These are phyloP conservation scores for Parapsyche elsis DNA, from an alignment of 1,140 invertebrate species.

Conservation along the genomic window DNA sequence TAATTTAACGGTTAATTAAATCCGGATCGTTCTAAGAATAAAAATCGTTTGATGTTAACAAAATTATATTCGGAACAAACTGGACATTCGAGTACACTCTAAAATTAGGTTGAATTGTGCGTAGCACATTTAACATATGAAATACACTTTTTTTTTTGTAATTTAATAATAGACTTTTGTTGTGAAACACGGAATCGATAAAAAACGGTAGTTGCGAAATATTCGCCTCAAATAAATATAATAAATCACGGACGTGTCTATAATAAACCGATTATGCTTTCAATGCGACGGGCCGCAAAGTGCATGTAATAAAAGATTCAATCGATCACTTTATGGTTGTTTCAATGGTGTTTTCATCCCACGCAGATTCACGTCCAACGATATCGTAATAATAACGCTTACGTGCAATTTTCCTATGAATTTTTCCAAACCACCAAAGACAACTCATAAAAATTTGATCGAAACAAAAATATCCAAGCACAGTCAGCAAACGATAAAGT, in stretches of 20 bases:
- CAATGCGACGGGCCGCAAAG: constrained; percentile 1
- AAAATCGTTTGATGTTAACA: no score
- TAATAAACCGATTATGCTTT: constrained; percentile 17
- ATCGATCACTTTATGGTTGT: constrained; percentile 11
- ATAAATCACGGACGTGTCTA: constrained; percentile 14
- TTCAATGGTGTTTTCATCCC: background rate
- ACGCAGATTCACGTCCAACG: background rate
- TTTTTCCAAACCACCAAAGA: no score
- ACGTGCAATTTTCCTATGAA: no score
- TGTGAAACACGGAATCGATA: no score
- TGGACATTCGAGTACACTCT: background rate
- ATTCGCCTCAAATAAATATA: background rate
- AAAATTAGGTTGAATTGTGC: background rate
- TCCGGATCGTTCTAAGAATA: background rate
- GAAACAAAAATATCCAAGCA: no score
- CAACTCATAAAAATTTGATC: no score
- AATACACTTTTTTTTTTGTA: background rate
- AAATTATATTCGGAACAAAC: background rate
- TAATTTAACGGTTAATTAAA: constrained; percentile 36
- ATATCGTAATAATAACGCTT: background rate
- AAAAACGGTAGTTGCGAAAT: background rate
- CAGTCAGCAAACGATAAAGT: no score
- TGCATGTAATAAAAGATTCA: constrained; percentile 12
- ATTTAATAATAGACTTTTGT: no score
- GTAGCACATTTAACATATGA: no score